Conservation (phyloP, 2,888 invertebrate species). For the Labia minor region DNA sequence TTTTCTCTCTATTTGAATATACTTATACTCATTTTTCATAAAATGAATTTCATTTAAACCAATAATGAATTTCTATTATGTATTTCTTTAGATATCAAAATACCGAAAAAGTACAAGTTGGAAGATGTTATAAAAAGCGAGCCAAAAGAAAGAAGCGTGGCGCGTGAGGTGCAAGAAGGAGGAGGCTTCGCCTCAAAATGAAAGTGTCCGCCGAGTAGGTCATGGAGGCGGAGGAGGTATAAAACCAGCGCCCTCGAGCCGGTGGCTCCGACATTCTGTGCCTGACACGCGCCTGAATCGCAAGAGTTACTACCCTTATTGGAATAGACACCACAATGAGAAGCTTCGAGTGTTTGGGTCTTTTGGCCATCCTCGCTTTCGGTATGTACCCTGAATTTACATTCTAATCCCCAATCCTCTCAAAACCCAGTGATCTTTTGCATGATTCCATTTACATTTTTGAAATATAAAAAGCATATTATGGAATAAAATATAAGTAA, state of each 20-base stretch:
- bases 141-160: constrained; percentile 3
- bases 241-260: neutral
- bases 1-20: too few species aligned
- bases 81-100: too few species aligned
- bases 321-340: neutral
- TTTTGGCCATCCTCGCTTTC: neutral
- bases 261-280: constrained; percentile 4
- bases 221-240: constrained; percentile 13
- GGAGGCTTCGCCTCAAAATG: constrained; percentile 8
- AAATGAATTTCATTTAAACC: too few species aligned
- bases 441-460: neutral
- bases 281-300: neutral
- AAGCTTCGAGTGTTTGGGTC: constrained; percentile 4
- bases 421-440: neutral
- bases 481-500: neutral
- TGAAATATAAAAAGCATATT: too few species aligned
- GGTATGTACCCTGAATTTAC: neutral
- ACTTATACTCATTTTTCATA: too few species aligned
- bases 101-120: too few species aligned
- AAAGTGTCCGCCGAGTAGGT: constrained; percentile 13
- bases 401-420: neutral
- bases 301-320: neutral
- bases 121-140: neutral
- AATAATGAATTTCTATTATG: too few species aligned
- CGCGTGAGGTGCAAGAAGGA: neutral